Conservation (phyloP, 2,888 invertebrate species). For the Phasia obesa region DNA sequence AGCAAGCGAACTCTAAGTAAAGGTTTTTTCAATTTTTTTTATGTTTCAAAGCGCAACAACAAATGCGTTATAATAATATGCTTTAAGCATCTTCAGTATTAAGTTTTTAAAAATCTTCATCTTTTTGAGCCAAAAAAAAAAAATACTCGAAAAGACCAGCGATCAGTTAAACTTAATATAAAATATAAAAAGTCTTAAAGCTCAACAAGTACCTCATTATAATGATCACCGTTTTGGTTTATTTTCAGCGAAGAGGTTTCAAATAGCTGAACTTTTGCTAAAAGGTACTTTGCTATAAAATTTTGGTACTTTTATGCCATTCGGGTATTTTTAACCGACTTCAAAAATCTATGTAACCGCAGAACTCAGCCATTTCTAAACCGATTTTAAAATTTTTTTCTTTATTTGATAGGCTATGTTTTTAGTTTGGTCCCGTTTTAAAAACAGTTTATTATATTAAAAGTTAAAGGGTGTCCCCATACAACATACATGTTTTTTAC, state of each 20-base stretch:
- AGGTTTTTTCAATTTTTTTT: constrained; percentile 21
- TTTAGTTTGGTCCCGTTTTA: too few species aligned
- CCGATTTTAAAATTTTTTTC: too few species aligned
- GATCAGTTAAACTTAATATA: constrained; percentile 34
- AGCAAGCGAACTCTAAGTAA: constrained; percentile 38
- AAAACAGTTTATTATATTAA: too few species aligned
- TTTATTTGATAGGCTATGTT: too few species aligned
- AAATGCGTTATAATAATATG: constrained; percentile 61
- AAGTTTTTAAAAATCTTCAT: constrained; percentile 45
- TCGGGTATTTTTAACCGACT: too few species aligned
- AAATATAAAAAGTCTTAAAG: constrained; percentile 52
- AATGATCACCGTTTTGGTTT: constrained; percentile 24
- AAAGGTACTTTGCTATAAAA: neutral
- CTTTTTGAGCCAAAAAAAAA: constrained; percentile 14
- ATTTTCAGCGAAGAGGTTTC: constrained; percentile 14
- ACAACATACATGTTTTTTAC: too few species aligned
- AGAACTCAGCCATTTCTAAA: too few species aligned
- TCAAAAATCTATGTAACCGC: too few species aligned
- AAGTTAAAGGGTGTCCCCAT: too few species aligned
- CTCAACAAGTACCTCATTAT: constrained; percentile 65
- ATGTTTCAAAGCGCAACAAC: constrained; percentile 35
- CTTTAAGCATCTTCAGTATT: constrained; percentile 49
- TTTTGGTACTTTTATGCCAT: too few species aligned
- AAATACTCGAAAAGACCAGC: constrained; percentile 11
- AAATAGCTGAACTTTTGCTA: neutral